These are phyloP conservation scores for Limnephilus marmoratus DNA, from an alignment of 2,888 invertebrate genomes.

Conservation along the genomic window DNA sequence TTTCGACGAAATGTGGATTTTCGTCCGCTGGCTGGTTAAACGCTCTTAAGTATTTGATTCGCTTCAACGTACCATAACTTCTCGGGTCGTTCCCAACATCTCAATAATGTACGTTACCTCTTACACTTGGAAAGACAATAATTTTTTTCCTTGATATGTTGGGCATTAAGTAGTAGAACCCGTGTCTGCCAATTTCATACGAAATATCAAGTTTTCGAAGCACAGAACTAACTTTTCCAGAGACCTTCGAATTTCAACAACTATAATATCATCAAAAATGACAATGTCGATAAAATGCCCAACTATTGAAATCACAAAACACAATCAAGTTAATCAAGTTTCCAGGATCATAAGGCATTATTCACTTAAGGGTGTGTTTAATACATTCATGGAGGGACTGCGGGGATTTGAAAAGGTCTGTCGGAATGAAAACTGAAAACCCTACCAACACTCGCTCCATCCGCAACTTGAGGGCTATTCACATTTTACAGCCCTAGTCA, in stretches of 20 bases:
- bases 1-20: too few species aligned
- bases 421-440: slow-evolving; percentile 12
- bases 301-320: not conserved
- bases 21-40: too few species aligned
- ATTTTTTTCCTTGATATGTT: too few species aligned
- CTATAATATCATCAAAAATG: not conserved
- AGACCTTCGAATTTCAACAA: not conserved
- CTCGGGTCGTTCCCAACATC: too few species aligned
- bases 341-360: slow-evolving; percentile 19
- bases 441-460: not conserved
- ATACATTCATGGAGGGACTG: not conserved
- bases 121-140: too few species aligned
- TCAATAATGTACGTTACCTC: too few species aligned
- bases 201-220: not conserved
- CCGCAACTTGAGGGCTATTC: not conserved
- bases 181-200: not conserved
- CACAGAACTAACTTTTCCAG: not conserved
- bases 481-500: not conserved
- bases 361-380: slow-evolving; percentile 24
- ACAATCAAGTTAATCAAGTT: slow-evolving; percentile 24
- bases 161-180: too few species aligned
- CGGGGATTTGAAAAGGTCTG: slow-evolving; percentile 12
- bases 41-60: too few species aligned
- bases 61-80: too few species aligned
- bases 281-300: not conserved